A percentile compares a stretch with the other conserved stretches of the same genome.
phyloP scores from a whole-genome alignment of 2,888 invertebrate species.

The Imbricaverruca yamaguchii region DNA sequence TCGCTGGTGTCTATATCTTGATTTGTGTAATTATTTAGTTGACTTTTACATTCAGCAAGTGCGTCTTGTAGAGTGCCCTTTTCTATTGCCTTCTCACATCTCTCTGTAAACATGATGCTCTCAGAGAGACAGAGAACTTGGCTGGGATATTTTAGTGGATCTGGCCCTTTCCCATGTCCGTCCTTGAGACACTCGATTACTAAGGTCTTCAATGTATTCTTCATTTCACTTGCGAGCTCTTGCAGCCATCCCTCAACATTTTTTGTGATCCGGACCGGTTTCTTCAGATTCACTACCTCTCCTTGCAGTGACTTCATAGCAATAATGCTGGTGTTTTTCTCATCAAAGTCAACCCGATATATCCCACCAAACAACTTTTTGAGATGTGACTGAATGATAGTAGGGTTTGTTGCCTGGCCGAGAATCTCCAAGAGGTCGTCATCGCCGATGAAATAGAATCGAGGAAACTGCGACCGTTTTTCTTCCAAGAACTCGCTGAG shows the following conservation, averaged over 20 bases:
- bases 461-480: slow-evolving; percentile 85
- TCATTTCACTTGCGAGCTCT: slow-evolving; percentile 74
- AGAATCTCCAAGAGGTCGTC: slow-evolving; percentile 94
- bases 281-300: slow-evolving; percentile 60
- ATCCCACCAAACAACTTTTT: slow-evolving; percentile 94
- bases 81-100: slow-evolving; percentile 70
- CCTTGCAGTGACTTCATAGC: slow-evolving; percentile 68
- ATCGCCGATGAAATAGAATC: slow-evolving; percentile 95
- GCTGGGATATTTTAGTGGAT: slow-evolving; percentile 58
- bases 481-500: slow-evolving; percentile 92
- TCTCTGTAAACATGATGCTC: slow-evolving; percentile 73
- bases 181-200: slow-evolving; percentile 52
- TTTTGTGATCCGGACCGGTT: slow-evolving; percentile 60
- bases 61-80: slow-evolving; percentile 49
- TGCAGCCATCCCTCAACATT: slow-evolving; percentile 71
- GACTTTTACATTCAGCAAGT: slow-evolving; percentile 40
- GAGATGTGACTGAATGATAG: slow-evolving; percentile 80
- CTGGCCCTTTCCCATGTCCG: slow-evolving; percentile 43
- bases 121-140: slow-evolving; percentile 80
- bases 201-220: slow-evolving; percentile 60
- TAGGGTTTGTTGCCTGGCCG: slow-evolving; percentile 76
- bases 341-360: slow-evolving; percentile 63
- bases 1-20: slow-evolving; percentile 42
- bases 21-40: slow-evolving; percentile 48
- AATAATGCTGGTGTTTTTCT: slow-evolving; percentile 50